These are phyloP conservation scores for Alviniconcha marisindica DNA, from an alignment of 1,140 invertebrate genomes.

Conservation along the genomic window DNA sequence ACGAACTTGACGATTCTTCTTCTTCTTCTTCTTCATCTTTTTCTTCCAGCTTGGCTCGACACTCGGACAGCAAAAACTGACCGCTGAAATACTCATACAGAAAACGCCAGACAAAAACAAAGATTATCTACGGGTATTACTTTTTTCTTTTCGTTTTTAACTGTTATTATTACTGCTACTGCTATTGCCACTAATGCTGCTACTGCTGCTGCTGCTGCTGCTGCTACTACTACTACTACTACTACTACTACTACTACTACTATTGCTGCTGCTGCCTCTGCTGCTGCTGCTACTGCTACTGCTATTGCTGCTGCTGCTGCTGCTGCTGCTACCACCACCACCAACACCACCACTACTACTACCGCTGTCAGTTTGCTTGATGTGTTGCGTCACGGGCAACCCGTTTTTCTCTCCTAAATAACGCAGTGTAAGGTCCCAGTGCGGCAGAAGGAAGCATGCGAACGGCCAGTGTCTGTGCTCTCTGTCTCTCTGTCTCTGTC, in stretches of 20 bases:
- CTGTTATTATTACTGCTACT: slow-evolving; percentile 40
- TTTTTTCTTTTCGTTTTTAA: neutral
- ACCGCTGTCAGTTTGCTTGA: no score
- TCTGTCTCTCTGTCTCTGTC: no score
- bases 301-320: slow-evolving; percentile 37
- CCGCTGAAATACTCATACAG: slow-evolving; percentile 26
- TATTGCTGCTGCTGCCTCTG: slow-evolving; percentile 37
- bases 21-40: slow-evolving; percentile 37
- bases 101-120: no score
- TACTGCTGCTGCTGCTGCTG: slow-evolving; percentile 36
- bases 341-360: no score
- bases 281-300: slow-evolving; percentile 33
- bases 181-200: slow-evolving; percentile 36
- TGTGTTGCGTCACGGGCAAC: no score
- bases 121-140: slow-evolving; percentile 33
- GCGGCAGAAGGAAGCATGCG: no score
- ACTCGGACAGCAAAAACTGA: slow-evolving; percentile 36
- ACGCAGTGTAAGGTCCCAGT: no score
- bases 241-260: slow-evolving; percentile 41
- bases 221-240: slow-evolving; percentile 40
- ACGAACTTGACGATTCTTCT: slow-evolving; percentile 22
- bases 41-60: slow-evolving; percentile 28
- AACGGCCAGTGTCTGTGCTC: no score
- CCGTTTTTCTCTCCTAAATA: no score
- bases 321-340: slow-evolving; percentile 40